phyloP scores from a whole-genome alignment of 2,888 invertebrate species.

The Nasonia oneida region DNA sequence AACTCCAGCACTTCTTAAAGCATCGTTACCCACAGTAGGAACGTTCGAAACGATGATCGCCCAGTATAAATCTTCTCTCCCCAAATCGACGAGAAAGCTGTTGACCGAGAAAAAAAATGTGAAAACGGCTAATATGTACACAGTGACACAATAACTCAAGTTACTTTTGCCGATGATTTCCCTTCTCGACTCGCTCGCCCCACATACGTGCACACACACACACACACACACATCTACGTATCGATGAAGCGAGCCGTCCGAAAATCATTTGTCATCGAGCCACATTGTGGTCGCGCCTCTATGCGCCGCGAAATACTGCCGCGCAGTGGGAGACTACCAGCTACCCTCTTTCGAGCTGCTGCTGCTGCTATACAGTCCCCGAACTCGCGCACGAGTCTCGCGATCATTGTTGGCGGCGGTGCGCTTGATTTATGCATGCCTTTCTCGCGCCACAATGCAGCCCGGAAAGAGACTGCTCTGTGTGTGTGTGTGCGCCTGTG shows the following conservation, averaged over 20 bases:
- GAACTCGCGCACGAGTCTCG: conserved; percentile 29
- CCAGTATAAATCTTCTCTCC: too few relatives aligned
- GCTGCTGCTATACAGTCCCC: conserved; percentile 6
- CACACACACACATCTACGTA: background rate
- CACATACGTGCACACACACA: background rate
- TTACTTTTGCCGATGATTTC: conserved; percentile 46
- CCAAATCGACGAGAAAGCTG: too few relatives aligned
- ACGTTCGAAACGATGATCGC: too few relatives aligned
- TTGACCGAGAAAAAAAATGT: too few relatives aligned
- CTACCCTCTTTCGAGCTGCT: background rate
- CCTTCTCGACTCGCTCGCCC: background rate
- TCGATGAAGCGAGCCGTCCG: background rate
- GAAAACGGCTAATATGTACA: conserved; percentile 34
- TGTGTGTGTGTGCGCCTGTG: background rate
- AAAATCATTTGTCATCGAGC: conserved; percentile 77
- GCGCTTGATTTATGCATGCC: conserved; percentile 77
- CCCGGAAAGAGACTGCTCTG: conserved; percentile 67
- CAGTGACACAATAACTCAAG: conserved; percentile 50
- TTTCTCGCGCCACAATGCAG: conserved; percentile 70
- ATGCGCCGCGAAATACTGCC: conserved; percentile 48
- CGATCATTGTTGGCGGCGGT: conserved; percentile 74
- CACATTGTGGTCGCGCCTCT: conserved; percentile 78
- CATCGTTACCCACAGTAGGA: too few relatives aligned
- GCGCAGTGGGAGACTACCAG: conserved; percentile 17
- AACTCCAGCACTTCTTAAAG: too few relatives aligned